A percentile compares a stretch with the other conserved stretches of the same genome.
Evolutionary conservation across 2,797 vertebrate genomes (phyloP).

Genomic region (Masticophis lateralis): DNA sequence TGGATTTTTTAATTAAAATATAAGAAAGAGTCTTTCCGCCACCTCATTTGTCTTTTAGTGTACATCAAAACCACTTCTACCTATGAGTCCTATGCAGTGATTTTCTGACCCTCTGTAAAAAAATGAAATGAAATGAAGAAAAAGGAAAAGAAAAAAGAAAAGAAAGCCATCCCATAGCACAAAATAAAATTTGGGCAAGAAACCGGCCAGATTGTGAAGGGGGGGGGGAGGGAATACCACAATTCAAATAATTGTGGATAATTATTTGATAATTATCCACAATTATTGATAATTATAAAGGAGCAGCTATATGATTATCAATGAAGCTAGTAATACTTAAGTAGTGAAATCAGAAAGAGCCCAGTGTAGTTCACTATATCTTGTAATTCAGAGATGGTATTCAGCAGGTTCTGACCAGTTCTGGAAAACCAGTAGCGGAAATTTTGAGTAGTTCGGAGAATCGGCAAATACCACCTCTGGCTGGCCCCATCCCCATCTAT

Average conservation of each 20-base stretch:
- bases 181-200: background rate
- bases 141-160: background rate
- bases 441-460: no score
- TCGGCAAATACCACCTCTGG: no score
- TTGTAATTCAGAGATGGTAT: background rate
- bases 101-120: background rate
- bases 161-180: background rate
- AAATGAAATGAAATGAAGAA: background rate
- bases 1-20: background rate
- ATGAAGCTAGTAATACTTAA: background rate
- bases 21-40: background rate
- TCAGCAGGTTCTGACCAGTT: no score
- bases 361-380: background rate
- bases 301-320: background rate
- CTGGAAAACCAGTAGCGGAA: no score
- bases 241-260: background rate
- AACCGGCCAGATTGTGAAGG: background rate
- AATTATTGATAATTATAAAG: background rate
- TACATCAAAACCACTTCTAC: background rate
- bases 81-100: background rate
- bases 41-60: background rate
- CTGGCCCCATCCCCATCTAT: no score
- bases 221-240: fast-evolving
- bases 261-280: no score
- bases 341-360: background rate